Evolutionary conservation across 2,888 invertebrate genomes (phyloP).

Genomic region (Orthosia incerta): DNA sequence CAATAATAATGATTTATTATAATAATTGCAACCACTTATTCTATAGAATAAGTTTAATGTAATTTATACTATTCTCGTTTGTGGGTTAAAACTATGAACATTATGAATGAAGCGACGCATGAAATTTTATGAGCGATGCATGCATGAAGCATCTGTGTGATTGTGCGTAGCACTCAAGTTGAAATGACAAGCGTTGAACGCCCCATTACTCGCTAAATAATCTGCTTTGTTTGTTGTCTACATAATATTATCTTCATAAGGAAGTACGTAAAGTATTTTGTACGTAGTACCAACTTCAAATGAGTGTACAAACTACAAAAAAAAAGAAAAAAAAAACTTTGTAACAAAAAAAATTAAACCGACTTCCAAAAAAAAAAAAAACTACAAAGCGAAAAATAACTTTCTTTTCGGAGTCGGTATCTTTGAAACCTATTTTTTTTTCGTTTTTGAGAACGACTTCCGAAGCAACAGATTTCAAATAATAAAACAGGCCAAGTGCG

Average conservation of each 20-base stretch:
- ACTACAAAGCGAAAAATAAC: no score
- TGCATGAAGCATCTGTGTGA: not conserved
- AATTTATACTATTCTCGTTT: conserved; percentile 22
- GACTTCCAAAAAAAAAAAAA: no score
- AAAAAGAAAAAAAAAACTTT: no score
- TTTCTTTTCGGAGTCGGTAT: no score
- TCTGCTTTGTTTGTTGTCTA: conserved; percentile 11
- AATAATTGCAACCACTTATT: not conserved
- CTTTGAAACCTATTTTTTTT: no score
- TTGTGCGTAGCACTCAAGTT: not conserved
- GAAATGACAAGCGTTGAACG: conserved; percentile 17
- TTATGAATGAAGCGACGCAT: conserved; percentile 20
- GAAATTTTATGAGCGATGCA: conserved; percentile 7
- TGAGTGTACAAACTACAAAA: no score
- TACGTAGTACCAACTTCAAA: no score
- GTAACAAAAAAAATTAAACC: no score
- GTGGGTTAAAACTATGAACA: conserved; percentile 6
- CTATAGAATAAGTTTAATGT: conserved; percentile 16
- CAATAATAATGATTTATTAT: conserved; percentile 2
- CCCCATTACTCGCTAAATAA: not conserved
- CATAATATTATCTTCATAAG: no score
- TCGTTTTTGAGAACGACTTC: no score
- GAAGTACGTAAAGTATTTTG: not conserved
- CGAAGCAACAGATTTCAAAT: no score
- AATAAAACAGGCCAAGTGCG: no score